Evolutionary conservation across 2,797 vertebrate genomes (phyloP).

Genomic region (Pseudopleuronectes americanus): DNA sequence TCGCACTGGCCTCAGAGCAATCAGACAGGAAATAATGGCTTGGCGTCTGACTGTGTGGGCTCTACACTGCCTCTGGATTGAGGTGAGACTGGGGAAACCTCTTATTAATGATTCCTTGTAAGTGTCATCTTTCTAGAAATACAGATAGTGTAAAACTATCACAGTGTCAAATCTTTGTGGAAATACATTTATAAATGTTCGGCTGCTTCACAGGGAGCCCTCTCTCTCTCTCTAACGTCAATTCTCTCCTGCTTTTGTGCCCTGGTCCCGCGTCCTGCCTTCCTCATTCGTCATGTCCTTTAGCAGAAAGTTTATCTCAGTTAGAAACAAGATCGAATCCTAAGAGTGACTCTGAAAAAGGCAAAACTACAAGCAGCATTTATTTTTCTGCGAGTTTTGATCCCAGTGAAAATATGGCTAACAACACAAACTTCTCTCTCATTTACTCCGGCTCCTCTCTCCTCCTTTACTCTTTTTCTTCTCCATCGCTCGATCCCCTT

Average conservation of each 20-base stretch:
- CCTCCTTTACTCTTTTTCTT: neutral
- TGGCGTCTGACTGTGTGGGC: constrained; percentile 55
- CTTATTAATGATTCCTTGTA: constrained; percentile 65
- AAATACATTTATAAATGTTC: constrained; percentile 66
- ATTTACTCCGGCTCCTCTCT: neutral
- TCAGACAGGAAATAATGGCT: constrained; percentile 75
- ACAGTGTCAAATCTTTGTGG: constrained; percentile 57
- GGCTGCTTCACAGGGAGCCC: constrained; percentile 41
- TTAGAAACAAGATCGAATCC: constrained; percentile 21
- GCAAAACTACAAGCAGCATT: constrained; percentile 22
- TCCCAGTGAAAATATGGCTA: constrained; percentile 23
- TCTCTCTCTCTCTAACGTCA: constrained; percentile 22
- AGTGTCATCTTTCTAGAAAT: constrained; percentile 70
- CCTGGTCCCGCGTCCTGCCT: constrained; percentile 5
- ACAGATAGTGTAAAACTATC: constrained; percentile 64
- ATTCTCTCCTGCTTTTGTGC: constrained; percentile 38
- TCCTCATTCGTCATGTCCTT: constrained; percentile 32
- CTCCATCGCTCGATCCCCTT: constrained; percentile 22
- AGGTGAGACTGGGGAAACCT: constrained; percentile 62
- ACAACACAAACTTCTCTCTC: constrained; percentile 15
- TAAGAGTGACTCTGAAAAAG: constrained; percentile 8
- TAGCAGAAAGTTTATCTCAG: constrained; percentile 37
- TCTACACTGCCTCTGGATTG: constrained; percentile 61
- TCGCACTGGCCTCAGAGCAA: constrained; percentile 71
- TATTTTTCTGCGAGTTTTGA: constrained; percentile 29